phyloP scores from a whole-genome alignment of 2,797 vertebrate genomes.

The Phrynocephalus vlangalii region DNA sequence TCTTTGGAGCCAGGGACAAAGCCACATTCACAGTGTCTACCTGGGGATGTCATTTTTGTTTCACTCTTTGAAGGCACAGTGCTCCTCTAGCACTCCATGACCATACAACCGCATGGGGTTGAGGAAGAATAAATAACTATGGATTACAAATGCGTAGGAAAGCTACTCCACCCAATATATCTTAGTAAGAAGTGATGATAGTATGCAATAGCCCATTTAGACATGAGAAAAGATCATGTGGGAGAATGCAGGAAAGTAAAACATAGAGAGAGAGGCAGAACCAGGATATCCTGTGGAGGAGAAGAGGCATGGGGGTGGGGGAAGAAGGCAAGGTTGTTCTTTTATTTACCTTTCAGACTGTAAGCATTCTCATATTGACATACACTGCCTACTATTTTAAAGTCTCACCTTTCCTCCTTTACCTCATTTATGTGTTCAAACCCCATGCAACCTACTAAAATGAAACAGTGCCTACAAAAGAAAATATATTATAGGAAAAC shows the following conservation, averaged over 20 bases:
- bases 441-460: neutral
- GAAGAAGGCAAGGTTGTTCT: neutral
- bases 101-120: too few species aligned
- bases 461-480: neutral
- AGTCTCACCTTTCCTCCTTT: neutral
- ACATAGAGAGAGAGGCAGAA: neutral
- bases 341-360: conserved; percentile 14
- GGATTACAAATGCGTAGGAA: neutral
- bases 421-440: neutral
- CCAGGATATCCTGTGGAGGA: conserved; percentile 28
- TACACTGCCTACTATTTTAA: neutral
- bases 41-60: neutral
- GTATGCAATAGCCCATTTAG: neutral
- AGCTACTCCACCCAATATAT: neutral
- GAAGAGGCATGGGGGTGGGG: neutral
- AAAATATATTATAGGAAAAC: neutral
- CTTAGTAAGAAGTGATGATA: neutral
- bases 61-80: neutral
- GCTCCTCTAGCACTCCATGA: neutral
- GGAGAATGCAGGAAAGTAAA: neutral
- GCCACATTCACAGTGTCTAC: neutral
- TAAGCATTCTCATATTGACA: neutral
- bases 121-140: too few species aligned
- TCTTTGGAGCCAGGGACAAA: neutral
- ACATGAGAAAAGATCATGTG: conserved; percentile 1